Evolutionary conservation across 2,797 vertebrate genomes (phyloP).

Genomic region (Miichthys miiuy): DNA sequence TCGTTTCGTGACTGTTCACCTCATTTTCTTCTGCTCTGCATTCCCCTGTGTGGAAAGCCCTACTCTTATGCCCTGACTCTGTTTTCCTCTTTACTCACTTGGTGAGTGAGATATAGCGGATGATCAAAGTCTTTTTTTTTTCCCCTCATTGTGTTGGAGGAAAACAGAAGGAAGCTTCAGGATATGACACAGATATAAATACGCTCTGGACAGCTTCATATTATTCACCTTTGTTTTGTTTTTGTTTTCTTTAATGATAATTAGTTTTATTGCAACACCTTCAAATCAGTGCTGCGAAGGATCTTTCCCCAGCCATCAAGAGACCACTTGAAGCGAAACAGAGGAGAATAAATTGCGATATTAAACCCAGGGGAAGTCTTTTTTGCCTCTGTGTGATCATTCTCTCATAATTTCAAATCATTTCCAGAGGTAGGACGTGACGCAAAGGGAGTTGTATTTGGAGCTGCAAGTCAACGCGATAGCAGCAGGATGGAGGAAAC

Average conservation of each 20-base stretch:
- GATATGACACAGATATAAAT: constrained; percentile 48
- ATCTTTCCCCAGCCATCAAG: constrained; percentile 33
- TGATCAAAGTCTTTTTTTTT: constrained; percentile 77
- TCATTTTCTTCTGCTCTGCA: constrained; percentile 60
- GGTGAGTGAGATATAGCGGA: constrained; percentile 54
- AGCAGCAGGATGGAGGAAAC: constrained; percentile 33
- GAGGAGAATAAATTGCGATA: constrained; percentile 28
- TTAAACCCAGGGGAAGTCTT: constrained; percentile 30
- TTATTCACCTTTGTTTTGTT: constrained; percentile 36
- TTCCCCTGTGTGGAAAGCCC: constrained; percentile 51
- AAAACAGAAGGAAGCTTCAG: constrained; percentile 56
- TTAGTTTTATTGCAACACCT: constrained; percentile 56
- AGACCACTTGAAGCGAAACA: constrained; percentile 56
- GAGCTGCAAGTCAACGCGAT: constrained; percentile 39
- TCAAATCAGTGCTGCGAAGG: constrained; percentile 38
- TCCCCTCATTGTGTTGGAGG: constrained; percentile 50
- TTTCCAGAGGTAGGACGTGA: constrained; percentile 36
- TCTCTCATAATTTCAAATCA: constrained; percentile 48
- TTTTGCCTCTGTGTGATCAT: constrained; percentile 44
- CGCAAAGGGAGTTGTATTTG: constrained; percentile 28
- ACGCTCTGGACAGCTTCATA: constrained; percentile 23
- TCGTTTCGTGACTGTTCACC: constrained; percentile 55
- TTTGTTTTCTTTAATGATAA: constrained; percentile 42
- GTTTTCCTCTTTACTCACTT: constrained; percentile 47
- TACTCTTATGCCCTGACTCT: constrained; percentile 48